Evolutionary conservation across 2,797 vertebrate species (phyloP).

Genomic region (Podargus strigoides): DNA sequence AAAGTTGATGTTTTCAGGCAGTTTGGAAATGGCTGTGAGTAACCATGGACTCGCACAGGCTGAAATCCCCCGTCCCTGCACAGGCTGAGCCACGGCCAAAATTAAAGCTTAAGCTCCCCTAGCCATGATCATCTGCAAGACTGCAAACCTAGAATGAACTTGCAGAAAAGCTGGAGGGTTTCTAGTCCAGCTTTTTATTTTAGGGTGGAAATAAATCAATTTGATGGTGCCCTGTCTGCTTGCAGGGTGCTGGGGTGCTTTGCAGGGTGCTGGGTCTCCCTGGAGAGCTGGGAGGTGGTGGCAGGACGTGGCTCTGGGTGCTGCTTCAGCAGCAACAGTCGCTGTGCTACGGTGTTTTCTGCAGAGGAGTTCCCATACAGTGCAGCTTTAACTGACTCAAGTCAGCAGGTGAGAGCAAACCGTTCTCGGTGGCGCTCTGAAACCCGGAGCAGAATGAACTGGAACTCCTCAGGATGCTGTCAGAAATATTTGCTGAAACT

Average conservation of each 20-base stretch:
- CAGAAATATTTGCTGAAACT: not conserved
- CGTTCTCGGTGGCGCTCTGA: not conserved
- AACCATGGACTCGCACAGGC: not conserved
- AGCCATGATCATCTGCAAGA: not conserved
- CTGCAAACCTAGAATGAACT: not conserved
- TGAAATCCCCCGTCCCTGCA: not conserved
- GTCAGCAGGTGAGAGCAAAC: not conserved
- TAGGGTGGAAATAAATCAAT: fast-evolving
- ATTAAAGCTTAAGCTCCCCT: not conserved
- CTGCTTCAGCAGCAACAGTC: not conserved
- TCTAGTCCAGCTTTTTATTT: not conserved
- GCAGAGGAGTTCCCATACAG: not conserved
- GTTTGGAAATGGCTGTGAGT: not conserved
- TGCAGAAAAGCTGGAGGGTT: not conserved
- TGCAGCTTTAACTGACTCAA: not conserved
- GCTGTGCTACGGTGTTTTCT: not conserved
- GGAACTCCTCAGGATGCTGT: not conserved
- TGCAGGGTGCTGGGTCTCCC: not conserved
- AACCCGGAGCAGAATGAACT: fast-evolving
- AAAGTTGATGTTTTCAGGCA: not conserved
- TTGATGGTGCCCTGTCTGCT: not conserved
- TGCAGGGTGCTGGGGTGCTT: not conserved
- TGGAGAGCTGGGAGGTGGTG: not conserved
- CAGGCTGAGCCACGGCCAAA: not conserved
- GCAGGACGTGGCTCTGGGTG: not conserved